Evolutionary conservation across 2,113 vertebrate species (phyloP).

Genomic region (Caloenas nicobarica): DNA sequence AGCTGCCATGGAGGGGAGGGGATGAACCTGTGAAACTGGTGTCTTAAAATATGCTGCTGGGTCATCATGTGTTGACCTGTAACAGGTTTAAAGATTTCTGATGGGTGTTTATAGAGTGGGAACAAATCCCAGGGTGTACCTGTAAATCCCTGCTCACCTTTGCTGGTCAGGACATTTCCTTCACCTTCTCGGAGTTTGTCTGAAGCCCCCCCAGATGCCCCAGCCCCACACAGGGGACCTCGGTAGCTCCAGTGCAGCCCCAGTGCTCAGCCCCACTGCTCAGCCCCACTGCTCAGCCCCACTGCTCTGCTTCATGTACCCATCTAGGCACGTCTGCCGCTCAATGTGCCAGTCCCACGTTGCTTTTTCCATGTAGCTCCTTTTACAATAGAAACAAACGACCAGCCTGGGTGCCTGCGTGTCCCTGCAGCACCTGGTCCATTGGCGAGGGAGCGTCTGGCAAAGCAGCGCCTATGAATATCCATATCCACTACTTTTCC

Average conservation of each 20-base stretch:
- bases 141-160: background rate
- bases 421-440: background rate
- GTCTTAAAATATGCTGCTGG: background rate
- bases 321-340: background rate
- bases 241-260: background rate
- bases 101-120: background rate
- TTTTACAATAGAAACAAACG: background rate
- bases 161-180: background rate
- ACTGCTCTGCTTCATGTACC: background rate
- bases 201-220: background rate
- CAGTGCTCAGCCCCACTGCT: background rate
- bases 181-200: background rate
- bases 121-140: background rate
- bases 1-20: background rate
- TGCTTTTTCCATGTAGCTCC: background rate
- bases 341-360: background rate
- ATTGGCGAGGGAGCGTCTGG: background rate
- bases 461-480: background rate
- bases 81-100: background rate
- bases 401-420: background rate
- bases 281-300: no score
- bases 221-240: background rate
- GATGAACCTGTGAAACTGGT: background rate
- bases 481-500: background rate
- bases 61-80: background rate